Percentiles rank a stretch among this genome's conserved stretches.
phyloP scores from a whole-genome alignment of 2,888 invertebrate species.

The Rhabditoides inermis region DNA sequence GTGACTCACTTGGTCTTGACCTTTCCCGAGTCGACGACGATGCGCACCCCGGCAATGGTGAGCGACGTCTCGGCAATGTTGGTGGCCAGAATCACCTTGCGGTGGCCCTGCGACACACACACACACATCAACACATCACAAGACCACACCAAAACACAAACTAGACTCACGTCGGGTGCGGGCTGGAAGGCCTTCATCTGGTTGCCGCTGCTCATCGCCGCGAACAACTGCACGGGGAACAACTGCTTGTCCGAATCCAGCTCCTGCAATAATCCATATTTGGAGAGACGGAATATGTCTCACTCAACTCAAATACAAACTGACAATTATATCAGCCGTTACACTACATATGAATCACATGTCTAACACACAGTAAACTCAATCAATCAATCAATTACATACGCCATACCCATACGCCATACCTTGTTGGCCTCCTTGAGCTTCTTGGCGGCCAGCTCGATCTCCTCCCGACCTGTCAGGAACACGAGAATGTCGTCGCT shows the following conservation, averaged over 20 bases:
- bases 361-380: too few relatives aligned
- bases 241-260: constrained; percentile 8
- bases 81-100: constrained; percentile 81
- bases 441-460: constrained; percentile 60
- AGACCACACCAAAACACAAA: too few relatives aligned
- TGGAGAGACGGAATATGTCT: not conserved
- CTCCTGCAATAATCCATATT: not conserved
- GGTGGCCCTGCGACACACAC: constrained; percentile 10
- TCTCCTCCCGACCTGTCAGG: constrained; percentile 87
- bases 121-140: too few relatives aligned
- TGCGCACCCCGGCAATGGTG: constrained; percentile 85
- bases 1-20: constrained; percentile 44
- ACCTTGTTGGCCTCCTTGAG: constrained; percentile 52
- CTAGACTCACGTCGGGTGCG: too few relatives aligned
- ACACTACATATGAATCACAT: too few relatives aligned
- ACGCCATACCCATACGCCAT: not conserved
- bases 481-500: constrained; percentile 53
- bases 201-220: constrained; percentile 73
- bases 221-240: constrained; percentile 70
- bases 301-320: not conserved
- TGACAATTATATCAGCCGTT: too few relatives aligned
- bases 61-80: constrained; percentile 95
- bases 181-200: constrained; percentile 75
- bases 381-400: not conserved
- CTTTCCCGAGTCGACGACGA: constrained; percentile 58